Evolutionary conservation across 2,113 vertebrate species (phyloP).

Genomic region (Nestor notabilis): DNA sequence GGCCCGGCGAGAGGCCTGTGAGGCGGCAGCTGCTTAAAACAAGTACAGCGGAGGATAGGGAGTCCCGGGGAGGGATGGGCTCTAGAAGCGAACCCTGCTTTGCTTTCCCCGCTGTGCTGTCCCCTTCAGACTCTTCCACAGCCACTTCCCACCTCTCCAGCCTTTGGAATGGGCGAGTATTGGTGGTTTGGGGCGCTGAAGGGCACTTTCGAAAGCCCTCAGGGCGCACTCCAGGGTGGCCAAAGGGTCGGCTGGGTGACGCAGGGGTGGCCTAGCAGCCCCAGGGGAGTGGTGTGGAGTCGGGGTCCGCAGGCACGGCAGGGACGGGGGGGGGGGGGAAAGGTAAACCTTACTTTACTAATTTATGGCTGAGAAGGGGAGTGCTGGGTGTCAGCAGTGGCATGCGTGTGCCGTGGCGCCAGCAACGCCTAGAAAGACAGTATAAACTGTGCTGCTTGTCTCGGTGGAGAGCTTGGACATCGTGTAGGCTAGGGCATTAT

Average conservation of each 20-base stretch:
- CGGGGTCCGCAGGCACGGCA: too few species aligned
- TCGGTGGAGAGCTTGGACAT: not conserved
- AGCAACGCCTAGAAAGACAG: not conserved
- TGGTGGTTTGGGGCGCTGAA: fast-evolving
- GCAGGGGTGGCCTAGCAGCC: not conserved
- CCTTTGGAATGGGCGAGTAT: not conserved
- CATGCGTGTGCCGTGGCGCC: not conserved
- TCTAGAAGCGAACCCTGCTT: too few species aligned
- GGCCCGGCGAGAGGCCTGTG: too few species aligned
- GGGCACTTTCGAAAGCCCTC: not conserved
- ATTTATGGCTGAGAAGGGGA: not conserved
- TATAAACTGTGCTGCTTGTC: too few species aligned
- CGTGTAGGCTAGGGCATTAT: not conserved
- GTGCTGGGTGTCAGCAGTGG: not conserved
- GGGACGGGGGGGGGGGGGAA: not conserved
- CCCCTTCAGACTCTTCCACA: not conserved
- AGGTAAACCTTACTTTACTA: not conserved
- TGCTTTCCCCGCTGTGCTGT: too few species aligned
- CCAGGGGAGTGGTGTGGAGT: too few species aligned
- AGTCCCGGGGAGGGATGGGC: not conserved
- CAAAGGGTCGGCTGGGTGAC: not conserved
- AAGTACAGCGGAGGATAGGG: not conserved
- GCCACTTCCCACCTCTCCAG: not conserved
- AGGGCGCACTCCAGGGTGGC: not conserved
- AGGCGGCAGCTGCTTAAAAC: too few species aligned